These are phyloP conservation scores for Drosophila peninsularis DNA, from an alignment of 2,888 invertebrate species.

Conservation along the genomic window DNA sequence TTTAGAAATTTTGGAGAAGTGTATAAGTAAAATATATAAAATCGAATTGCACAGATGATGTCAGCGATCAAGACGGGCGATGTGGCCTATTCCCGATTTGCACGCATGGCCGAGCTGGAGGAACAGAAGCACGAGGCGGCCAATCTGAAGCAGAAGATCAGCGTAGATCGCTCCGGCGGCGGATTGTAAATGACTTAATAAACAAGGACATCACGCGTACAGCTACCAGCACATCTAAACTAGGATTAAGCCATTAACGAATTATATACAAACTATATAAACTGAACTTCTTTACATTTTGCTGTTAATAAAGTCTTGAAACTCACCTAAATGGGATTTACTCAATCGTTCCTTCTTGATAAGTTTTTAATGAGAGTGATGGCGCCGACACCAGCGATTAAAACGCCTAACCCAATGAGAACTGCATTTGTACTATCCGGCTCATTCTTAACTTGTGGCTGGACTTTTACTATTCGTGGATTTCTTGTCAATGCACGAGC, in stretches of 20 bases:
- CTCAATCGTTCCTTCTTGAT: neutral
- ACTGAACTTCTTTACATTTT: constrained; percentile 65
- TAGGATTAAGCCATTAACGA: constrained; percentile 41
- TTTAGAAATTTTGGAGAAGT: neutral
- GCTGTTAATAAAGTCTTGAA: constrained; percentile 71
- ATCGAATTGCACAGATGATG: constrained; percentile 93
- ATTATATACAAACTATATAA: constrained; percentile 47
- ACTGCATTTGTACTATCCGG: neutral
- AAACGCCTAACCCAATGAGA: neutral
- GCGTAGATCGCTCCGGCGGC: constrained; percentile 97
- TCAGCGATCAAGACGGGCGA: constrained; percentile 98
- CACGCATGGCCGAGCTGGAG: constrained; percentile 96
- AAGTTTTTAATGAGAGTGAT: fast-evolving
- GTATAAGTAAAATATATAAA: neutral
- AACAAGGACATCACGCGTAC: constrained; percentile 14
- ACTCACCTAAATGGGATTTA: constrained; percentile 25
- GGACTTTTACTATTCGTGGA: too few species aligned
- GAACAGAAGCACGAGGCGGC: constrained; percentile 93
- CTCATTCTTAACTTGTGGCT: too few species aligned
- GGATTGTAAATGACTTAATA: constrained; percentile 89
- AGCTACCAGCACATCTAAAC: constrained; percentile 39
- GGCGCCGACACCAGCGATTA: too few species aligned
- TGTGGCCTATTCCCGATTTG: constrained; percentile 97
- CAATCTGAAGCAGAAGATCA: constrained; percentile 90
- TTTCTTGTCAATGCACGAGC: too few species aligned